Conservation (phyloP, 2,113 vertebrate genomes). For the Callipepla squamata region DNA sequence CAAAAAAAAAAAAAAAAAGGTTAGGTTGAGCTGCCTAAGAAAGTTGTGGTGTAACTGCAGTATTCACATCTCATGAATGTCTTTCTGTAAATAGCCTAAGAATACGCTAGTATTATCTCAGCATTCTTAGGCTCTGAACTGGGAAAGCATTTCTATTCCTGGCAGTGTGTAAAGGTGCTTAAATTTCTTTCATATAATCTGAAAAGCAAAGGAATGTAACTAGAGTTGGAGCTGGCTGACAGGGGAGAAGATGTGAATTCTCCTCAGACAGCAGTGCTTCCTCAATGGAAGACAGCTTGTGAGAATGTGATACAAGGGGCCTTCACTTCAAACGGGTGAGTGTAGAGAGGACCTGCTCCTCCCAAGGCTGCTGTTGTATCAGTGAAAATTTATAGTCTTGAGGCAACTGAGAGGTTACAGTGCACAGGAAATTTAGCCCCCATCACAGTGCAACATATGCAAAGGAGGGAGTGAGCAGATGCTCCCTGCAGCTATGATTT, state of each 20-base stretch:
- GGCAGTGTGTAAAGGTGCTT: not conserved
- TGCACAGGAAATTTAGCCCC: not conserved
- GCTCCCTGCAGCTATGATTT: not conserved
- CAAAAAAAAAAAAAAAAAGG: not conserved
- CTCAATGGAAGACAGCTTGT: not conserved
- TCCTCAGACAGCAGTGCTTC: not conserved
- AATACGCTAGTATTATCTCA: not conserved
- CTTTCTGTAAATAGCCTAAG: not conserved
- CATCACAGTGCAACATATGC: rapidly evolving
- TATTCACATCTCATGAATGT: not conserved
- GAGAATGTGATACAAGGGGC: not conserved
- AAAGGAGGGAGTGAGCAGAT: not conserved
- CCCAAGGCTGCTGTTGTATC: rapidly evolving
- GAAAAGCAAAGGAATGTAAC: not conserved
- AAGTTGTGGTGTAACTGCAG: not conserved
- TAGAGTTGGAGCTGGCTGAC: not conserved
- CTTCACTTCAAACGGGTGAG: not conserved
- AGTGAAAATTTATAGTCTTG: not conserved
- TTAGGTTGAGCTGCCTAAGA: not conserved
- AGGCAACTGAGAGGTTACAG: not conserved
- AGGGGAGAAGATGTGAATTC: not conserved
- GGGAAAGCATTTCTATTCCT: not conserved
- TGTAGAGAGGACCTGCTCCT: not conserved
- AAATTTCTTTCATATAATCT: not conserved
- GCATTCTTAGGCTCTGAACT: not conserved